Evolutionary conservation across 1,140 invertebrate genomes (phyloP).

Genomic region (Zaprionus tsacasi): DNA sequence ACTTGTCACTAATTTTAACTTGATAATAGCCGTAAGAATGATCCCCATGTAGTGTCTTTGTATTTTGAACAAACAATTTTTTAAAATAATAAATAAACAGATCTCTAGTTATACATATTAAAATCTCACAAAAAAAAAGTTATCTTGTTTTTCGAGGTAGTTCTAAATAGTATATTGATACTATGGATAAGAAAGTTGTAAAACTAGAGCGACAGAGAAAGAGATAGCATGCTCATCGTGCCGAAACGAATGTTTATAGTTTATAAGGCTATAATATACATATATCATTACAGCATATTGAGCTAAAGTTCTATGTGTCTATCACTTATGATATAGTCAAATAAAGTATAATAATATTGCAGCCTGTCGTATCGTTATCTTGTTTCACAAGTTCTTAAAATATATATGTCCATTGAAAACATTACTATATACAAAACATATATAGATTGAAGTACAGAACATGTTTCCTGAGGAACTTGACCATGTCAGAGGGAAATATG

Average conservation of each 20-base stretch:
- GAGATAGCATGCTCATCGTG: not conserved
- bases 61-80: constrained; percentile 7
- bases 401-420: no score
- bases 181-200: not conserved
- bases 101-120: constrained; percentile 40
- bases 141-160: not conserved
- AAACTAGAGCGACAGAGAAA: not conserved
- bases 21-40: not conserved
- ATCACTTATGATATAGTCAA: not conserved
- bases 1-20: constrained; percentile 6
- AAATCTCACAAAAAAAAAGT: not conserved
- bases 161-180: not conserved
- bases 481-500: no score
- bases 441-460: not conserved
- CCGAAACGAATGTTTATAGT: not conserved
- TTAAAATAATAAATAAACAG: constrained; percentile 25
- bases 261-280: not conserved
- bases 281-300: not conserved
- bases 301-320: not conserved
- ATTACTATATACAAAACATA: not conserved
- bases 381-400: no score
- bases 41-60: constrained; percentile 6
- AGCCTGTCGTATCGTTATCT: not conserved
- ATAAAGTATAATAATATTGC: not conserved
- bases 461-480: not conserved